These are phyloP conservation scores for Hippolais icterina DNA, from an alignment of 2,113 vertebrate genomes.

Conservation along the genomic window DNA sequence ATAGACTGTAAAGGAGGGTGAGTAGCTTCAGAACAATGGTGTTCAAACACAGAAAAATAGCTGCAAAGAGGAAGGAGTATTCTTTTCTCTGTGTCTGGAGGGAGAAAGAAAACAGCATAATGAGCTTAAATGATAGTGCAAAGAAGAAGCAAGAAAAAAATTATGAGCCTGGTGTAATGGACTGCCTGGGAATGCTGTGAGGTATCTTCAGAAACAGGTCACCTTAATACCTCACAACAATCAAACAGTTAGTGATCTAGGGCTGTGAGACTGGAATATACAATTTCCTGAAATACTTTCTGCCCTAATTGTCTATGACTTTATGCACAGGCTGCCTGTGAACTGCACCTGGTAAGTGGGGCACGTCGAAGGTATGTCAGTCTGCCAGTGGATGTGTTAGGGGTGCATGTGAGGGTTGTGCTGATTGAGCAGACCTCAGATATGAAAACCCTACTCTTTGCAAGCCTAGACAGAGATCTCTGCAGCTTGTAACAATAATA, in stretches of 20 bases:
- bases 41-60: background rate
- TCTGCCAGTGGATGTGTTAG: background rate
- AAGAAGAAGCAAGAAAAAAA: background rate
- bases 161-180: background rate
- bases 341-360: background rate
- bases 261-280: background rate
- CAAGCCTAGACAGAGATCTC: background rate
- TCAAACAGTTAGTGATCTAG: background rate
- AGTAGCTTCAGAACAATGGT: background rate
- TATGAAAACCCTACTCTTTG: background rate
- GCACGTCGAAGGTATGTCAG: fast-evolving
- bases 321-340: background rate
- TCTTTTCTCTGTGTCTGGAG: background rate
- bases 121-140: background rate
- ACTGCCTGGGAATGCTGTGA: background rate
- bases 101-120: background rate
- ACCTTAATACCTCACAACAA: background rate
- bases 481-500: background rate
- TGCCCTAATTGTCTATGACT: background rate
- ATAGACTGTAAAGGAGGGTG: background rate
- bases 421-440: background rate
- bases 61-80: background rate
- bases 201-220: background rate
- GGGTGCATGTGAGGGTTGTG: background rate
- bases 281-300: background rate